Evolutionary conservation across 2,113 vertebrate genomes (phyloP).

Genomic region (Nyctibius bracteatus): DNA sequence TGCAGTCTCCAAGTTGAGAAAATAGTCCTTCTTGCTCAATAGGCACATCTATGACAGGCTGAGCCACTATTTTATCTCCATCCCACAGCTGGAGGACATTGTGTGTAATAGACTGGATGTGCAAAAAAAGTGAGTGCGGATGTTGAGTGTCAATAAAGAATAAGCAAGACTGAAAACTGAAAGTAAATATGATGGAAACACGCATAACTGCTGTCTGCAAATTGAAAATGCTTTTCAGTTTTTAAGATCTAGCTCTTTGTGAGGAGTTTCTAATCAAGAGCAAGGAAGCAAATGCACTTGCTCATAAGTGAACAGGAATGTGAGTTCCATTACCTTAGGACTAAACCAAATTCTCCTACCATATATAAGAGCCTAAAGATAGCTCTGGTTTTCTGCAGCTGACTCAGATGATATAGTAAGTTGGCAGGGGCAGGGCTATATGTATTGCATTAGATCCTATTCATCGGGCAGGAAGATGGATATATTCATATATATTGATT

Average conservation of each 20-base stretch:
- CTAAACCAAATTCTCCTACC: not conserved
- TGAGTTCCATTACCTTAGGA: not conserved
- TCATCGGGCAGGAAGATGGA: not conserved
- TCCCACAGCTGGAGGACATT: not conserved
- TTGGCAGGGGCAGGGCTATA: fast-evolving
- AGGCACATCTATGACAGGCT: not conserved
- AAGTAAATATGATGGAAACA: not conserved
- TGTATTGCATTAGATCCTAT: not conserved
- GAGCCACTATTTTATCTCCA: not conserved
- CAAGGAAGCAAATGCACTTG: not conserved
- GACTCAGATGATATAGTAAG: not conserved
- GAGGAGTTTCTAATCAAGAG: not conserved
- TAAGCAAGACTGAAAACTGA: not conserved
- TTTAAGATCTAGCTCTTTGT: not conserved
- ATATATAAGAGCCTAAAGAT: not conserved
- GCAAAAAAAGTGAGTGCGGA: not conserved
- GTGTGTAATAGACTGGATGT: not conserved
- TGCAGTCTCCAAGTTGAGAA: not conserved
- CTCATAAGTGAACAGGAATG: not conserved
- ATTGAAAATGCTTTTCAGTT: not conserved
- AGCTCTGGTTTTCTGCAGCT: not conserved
- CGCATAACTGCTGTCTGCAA: not conserved
- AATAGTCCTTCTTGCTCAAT: not conserved
- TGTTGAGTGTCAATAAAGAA: not conserved
- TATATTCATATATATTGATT: not conserved